Conservation (phyloP, 35 echinoderm and acorn worm genomes). For the Ptychodera flava region DNA sequence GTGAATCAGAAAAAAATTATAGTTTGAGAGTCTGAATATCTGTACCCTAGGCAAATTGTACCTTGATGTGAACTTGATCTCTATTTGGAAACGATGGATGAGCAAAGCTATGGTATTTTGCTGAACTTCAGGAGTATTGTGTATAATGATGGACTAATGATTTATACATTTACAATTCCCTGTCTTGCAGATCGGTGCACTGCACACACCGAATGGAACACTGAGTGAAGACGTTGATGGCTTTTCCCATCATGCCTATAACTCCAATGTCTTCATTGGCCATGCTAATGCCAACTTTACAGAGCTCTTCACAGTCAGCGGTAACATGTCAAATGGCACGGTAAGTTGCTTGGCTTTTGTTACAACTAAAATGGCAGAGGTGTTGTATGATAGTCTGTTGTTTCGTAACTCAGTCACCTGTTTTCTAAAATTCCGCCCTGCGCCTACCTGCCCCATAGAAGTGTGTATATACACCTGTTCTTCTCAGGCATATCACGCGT, state of each 20-base stretch:
- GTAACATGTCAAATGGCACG: neutral
- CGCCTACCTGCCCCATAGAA: no score
- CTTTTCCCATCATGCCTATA: slow-evolving; percentile 58
- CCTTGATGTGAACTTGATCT: neutral
- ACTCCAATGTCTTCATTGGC: slow-evolving; percentile 27
- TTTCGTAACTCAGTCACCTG: no score
- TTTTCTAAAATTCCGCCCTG: no score
- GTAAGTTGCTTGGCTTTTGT: neutral
- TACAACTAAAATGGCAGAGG: neutral
- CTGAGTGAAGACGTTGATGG: slow-evolving; percentile 52
- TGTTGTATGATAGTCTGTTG: neutral
- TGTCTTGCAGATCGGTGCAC: neutral
- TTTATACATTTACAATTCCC: neutral
- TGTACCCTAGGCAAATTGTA: neutral
- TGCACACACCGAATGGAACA: slow-evolving; percentile 40
- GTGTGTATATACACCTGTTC: neutral
- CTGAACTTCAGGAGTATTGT: no score
- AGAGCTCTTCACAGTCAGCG: slow-evolving; percentile 51
- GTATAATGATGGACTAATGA: neutral
- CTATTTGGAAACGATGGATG: neutral
- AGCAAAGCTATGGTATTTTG: no score
- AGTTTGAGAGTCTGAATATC: neutral
- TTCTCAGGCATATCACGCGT: neutral
- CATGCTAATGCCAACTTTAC: slow-evolving; percentile 52
- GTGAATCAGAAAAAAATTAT: no score